Percentiles rank a stretch among this genome's conserved stretches.
These are phyloP conservation scores for Hemibagrus wyckioides DNA, from an alignment of 2,113 vertebrate genomes.

Conservation along the genomic window DNA sequence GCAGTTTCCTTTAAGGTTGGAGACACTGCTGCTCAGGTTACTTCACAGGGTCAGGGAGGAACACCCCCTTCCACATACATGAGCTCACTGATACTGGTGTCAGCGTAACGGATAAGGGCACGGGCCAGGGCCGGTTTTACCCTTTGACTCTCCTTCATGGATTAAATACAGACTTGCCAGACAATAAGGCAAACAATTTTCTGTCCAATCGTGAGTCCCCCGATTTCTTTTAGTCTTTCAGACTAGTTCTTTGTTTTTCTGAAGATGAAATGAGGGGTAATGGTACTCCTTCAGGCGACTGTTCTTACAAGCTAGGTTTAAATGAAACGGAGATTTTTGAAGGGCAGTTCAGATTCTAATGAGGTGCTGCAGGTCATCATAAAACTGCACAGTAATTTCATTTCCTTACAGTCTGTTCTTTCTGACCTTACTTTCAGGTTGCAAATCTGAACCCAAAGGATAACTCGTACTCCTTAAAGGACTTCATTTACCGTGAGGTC, in stretches of 20 bases:
- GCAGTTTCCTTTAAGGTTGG: no score
- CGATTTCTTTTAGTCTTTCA: neutral
- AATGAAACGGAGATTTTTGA: neutral
- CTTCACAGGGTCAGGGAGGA: neutral
- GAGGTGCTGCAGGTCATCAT: neutral
- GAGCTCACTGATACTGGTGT: no score
- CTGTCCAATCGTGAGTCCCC: neutral
- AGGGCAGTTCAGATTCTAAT: neutral
- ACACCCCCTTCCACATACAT: neutral
- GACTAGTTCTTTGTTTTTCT: neutral
- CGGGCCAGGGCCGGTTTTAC: neutral
- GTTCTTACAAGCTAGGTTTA: neutral
- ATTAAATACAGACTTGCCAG: neutral
- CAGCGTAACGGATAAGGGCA: no score
- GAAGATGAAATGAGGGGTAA: neutral
- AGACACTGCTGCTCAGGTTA: neutral
- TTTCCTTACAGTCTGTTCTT: neutral
- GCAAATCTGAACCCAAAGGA: slow-evolving; percentile 88
- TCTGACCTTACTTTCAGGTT: slow-evolving; percentile 71
- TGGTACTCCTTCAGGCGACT: neutral
- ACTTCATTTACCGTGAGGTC: slow-evolving; percentile 86
- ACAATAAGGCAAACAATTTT: neutral
- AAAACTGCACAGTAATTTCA: neutral
- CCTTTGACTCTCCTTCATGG: neutral
- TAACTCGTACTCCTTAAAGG: slow-evolving; percentile 86